Evolutionary conservation across 2,888 invertebrate species (phyloP).

Genomic region (Eupelmus urozonus): DNA sequence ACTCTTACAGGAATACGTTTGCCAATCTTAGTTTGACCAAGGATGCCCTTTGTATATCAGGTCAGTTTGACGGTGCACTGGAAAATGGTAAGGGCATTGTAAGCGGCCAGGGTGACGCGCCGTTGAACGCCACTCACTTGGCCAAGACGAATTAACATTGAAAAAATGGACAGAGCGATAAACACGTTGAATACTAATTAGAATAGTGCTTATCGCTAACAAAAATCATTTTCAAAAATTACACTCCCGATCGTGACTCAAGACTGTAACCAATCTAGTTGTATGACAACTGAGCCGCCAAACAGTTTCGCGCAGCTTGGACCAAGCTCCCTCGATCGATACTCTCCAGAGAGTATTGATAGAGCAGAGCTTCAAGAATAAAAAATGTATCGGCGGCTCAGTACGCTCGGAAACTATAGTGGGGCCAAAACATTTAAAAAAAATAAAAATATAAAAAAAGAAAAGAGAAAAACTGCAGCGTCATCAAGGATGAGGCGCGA

Average conservation of each 20-base stretch:
- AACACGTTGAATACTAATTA: too few species aligned
- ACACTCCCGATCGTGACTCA: slow-evolving; percentile 71
- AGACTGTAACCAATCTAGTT: slow-evolving; percentile 74
- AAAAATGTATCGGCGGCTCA: slow-evolving; percentile 62
- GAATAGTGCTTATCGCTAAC: too few species aligned
- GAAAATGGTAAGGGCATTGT: slow-evolving; percentile 70
- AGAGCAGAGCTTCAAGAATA: not conserved
- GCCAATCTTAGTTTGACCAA: slow-evolving; percentile 66
- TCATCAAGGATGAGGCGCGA: slow-evolving; percentile 50
- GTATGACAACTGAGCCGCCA: slow-evolving; percentile 67
- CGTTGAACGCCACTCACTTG: slow-evolving; percentile 63
- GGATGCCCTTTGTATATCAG: slow-evolving; percentile 67
- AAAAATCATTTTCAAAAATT: slow-evolving; percentile 40
- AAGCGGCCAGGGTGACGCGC: slow-evolving; percentile 72
- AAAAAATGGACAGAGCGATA: slow-evolving; percentile 10
- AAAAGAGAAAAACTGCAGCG: slow-evolving; percentile 48
- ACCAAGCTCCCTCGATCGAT: not conserved
- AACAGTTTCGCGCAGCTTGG: slow-evolving; percentile 50
- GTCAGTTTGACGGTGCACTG: slow-evolving; percentile 72
- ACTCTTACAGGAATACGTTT: slow-evolving; percentile 65
- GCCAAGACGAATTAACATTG: slow-evolving; percentile 66
- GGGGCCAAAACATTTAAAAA: slow-evolving; percentile 71
- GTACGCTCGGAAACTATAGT: slow-evolving; percentile 69
- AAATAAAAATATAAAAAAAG: too few species aligned
- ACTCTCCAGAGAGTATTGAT: not conserved